Evolutionary conservation across 1,140 invertebrate genomes (phyloP), one percentile per base, ranked within the genome.

Genomic region (Drosophila paulistorum): DNA sequence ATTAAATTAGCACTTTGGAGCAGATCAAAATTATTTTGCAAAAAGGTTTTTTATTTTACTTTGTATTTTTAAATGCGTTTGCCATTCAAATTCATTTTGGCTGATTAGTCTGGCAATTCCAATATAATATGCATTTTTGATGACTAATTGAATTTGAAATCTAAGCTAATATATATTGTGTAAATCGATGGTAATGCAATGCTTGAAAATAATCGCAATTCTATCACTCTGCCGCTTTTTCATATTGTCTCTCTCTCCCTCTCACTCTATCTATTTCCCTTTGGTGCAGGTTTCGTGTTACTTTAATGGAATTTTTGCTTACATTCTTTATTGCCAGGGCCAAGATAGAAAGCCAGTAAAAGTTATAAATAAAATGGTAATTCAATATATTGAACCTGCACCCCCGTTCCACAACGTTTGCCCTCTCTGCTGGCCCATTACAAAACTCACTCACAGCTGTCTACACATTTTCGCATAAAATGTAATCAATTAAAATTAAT

Each of bases 401-500:
- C 55, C 41, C 17, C 17, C 17, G 3, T n/a, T 33, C 37, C 9
- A 5, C 37, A 37, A 37, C 14, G 13, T 17, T 51, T 58, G 55
- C 13, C 23, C 57, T 51, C 41, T 51, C 17, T 20, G 45, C n/a
- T 51, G 17, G 45, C 41, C 35, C 57, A 11, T 59, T n/a, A 26
- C n/a, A 35, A 33, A n/a, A 14, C 23, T 62, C 70, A 23, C 39
- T 45, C 39, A 51, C 45, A 42, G 65, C 41, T 64, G 69, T 79
- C 74, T 81, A 63, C 78, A 76, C 74, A 73, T 77, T 81, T 74
- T 68, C 67, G 79, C 79, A 82, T 81, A 82, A 81, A 82, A 82
- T 82, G 79, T 82, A 82, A 82, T 82, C 79, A 82, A 82, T 82
- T 82, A 82, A 82, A 82, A 82, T 82, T 82, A 82, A 82, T 82